Base-by-base conservation (phyloP, 1,140 invertebrate species). In the Lasaia peninsularis region DNA sequence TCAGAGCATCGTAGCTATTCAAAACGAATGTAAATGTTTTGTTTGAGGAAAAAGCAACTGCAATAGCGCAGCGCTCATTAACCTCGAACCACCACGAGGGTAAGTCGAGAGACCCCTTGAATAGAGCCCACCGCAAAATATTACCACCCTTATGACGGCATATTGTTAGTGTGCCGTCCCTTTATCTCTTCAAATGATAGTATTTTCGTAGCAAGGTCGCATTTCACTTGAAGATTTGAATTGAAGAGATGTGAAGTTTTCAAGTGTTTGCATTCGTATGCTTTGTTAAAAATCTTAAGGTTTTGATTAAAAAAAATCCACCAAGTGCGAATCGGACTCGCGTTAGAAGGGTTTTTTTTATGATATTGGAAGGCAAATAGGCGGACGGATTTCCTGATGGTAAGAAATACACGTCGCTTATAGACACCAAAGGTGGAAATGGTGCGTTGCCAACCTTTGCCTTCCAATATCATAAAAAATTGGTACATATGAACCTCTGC, bases 1-100 rank as follows among this genome's bases (percentile, higher is more conserved):
- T 28, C 24, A 28, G 24, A 28, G 1, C 24, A 28, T 28, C 24
- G 24, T 28, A 28, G 24, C 31, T 54, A 37, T 60, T 33, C 52
- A 60, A 18, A 40, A 40, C 14, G 16, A 37, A 52, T 20, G 37
- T 57, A 53, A 54, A 61, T 58, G 56, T 62, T 62, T 66, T 63
- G 63, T 66, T 66, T 66, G 52, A 56, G 24, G 37, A 40, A 62
- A 58, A 62, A 58, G 53, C 49, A 56, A 56, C 56, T 61, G 56
- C 52, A 56, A 56, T 52, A 58, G 56, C 52, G 49, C 60, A 69
- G 20, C 62, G 53, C 57, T 69, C 66, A 69, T 69, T 69, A 69
- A 69, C 56, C 59, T 10, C 56, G 53, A 21, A 18, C 37, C 10
- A 11, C 18, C 37, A 44, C 32, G 50, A 60, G 67, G 60, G 59